A percentile compares a stretch with the other conserved stretches of the same genome.
These are phyloP conservation scores for Liparis tanakae DNA, from an alignment of 2,797 vertebrate species.

Conservation along the genomic window DNA sequence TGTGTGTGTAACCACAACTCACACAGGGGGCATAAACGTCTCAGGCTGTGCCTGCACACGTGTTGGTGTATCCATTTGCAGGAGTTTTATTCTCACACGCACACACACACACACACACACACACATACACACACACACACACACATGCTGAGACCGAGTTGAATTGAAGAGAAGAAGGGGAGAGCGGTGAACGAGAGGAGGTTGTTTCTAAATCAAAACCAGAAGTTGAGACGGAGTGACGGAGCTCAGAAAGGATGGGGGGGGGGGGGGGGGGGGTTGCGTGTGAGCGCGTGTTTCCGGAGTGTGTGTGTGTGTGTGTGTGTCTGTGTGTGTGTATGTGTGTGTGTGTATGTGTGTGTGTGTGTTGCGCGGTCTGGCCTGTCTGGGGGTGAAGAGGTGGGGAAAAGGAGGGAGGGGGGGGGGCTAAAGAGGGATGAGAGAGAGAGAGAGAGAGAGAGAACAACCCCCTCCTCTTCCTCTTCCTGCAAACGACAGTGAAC, in stretches of 20 bases:
- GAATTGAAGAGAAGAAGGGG: constrained; percentile 38
- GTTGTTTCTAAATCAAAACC: constrained; percentile 76
- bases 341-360: constrained; percentile 20
- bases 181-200: constrained; percentile 46
- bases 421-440: constrained; percentile 24
- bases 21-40: constrained; percentile 67
- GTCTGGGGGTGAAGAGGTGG: constrained; percentile 37
- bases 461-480: background rate
- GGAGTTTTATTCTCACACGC: constrained; percentile 33
- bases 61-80: constrained; percentile 63
- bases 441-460: constrained; percentile 28
- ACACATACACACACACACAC: constrained; percentile 15
- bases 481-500: constrained; percentile 54
- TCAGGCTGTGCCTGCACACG: constrained; percentile 65
- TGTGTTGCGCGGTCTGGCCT: constrained; percentile 33
- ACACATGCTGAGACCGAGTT: constrained; percentile 18
- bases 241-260: constrained; percentile 49
- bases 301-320: constrained; percentile 21
- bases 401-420: constrained; percentile 17
- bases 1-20: constrained; percentile 49
- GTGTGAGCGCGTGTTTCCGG: constrained; percentile 14
- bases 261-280: constrained; percentile 12
- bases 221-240: constrained; percentile 71
- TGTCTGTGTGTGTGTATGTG: constrained; percentile 22
- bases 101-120: constrained; percentile 2